Percentiles rank a stretch among this genome's conserved stretches.
Conservation (phyloP, 2,888 invertebrate species). For the Yponomeuta cagnagella region DNA sequence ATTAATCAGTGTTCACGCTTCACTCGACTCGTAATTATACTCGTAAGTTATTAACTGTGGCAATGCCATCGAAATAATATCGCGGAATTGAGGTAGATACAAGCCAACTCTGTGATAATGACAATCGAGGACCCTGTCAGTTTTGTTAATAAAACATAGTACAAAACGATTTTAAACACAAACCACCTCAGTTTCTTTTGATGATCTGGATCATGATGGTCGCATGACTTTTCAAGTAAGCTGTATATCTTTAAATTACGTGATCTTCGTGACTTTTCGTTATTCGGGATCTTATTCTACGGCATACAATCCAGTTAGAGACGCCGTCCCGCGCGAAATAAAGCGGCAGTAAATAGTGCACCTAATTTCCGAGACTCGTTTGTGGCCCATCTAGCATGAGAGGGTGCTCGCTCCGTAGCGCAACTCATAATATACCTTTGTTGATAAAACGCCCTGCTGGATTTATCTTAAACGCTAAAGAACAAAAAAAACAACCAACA, state of each 20-base stretch:
- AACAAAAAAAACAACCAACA: too few species aligned
- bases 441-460: too few species aligned
- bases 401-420: not conserved
- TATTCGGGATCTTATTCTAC: too few species aligned
- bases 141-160: too few species aligned
- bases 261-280: too few species aligned
- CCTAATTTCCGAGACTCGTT: conserved; percentile 32
- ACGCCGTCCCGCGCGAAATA: conserved; percentile 16
- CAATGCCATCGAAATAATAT: not conserved
- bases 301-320: not conserved
- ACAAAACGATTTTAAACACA: too few species aligned
- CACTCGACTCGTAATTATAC: not conserved
- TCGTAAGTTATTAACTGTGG: not conserved
- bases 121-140: not conserved
- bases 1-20: not conserved
- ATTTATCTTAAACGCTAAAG: too few species aligned
- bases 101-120: not conserved
- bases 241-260: too few species aligned
- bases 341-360: conserved; percentile 30
- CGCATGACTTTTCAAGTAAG: too few species aligned
- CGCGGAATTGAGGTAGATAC: not conserved
- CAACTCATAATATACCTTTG: not conserved
- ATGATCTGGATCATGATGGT: too few species aligned
- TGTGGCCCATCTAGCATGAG: conserved; percentile 7
- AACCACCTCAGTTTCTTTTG: too few species aligned